These are phyloP conservation scores for Nesogale talazaci DNA, from an alignment of 2,113 vertebrate genomes.

Conservation along the genomic window DNA sequence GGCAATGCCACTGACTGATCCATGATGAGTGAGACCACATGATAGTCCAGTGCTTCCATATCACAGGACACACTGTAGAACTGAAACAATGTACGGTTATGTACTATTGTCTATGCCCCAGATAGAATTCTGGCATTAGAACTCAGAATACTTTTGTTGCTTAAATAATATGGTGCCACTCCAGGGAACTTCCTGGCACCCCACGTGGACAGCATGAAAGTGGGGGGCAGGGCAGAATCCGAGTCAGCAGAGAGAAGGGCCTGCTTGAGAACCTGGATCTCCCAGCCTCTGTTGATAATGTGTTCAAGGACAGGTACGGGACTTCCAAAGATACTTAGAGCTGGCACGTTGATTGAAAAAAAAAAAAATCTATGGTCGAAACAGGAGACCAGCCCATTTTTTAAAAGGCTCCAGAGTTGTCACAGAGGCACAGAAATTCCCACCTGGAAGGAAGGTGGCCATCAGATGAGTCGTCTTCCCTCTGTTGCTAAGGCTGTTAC, in stretches of 20 bases:
- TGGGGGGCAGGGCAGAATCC: not conserved
- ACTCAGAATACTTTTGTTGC: not conserved
- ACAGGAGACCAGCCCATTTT: not conserved
- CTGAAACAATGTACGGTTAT: no score
- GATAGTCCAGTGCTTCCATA: not conserved
- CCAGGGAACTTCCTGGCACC: not conserved
- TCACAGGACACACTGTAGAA: not conserved
- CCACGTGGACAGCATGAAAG: not conserved
- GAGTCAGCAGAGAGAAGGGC: not conserved
- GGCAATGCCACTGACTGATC: not conserved
- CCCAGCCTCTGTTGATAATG: not conserved
- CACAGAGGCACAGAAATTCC: not conserved
- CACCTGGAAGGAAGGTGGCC: not conserved
- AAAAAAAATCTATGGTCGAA: not conserved
- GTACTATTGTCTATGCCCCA: no score
- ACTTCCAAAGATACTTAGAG: not conserved
- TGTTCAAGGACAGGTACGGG: not conserved
- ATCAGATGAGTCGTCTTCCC: not conserved
- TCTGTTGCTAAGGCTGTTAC: not conserved
- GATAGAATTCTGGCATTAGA: not conserved
- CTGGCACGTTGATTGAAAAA: not conserved
- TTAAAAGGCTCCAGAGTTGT: not conserved
- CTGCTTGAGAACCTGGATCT: rapidly evolving
- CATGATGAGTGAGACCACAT: not conserved
- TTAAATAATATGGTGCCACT: not conserved